Evolutionary conservation across 2,113 vertebrate genomes (phyloP).

Genomic region (Oncorhynchus mykiss): DNA sequence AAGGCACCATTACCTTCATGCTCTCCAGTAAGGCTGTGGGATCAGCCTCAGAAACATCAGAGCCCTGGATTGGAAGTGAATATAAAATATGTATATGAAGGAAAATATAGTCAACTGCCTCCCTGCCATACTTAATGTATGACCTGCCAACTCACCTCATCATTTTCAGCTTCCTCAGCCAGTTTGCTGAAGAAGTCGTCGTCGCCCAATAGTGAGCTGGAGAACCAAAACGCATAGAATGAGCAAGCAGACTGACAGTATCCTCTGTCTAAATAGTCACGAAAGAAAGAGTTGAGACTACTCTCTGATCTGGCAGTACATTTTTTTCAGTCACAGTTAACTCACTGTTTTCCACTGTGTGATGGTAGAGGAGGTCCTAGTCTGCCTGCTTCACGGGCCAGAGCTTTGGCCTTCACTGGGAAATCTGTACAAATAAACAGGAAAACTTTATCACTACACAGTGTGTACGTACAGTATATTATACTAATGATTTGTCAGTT

Average conservation of each 20-base stretch:
- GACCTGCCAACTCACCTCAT: constrained; percentile 37
- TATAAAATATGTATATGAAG: background rate
- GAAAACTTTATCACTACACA: background rate
- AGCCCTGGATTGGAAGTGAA: constrained; percentile 31
- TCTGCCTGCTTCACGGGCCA: background rate
- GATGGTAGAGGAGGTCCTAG: constrained; percentile 11
- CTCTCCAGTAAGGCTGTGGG: constrained; percentile 71
- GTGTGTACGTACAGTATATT: background rate
- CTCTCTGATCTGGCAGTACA: background rate
- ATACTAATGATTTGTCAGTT: background rate
- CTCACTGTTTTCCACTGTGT: constrained; percentile 56
- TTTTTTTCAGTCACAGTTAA: constrained; percentile 7
- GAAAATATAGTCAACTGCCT: background rate
- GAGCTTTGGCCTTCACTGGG: constrained; percentile 43
- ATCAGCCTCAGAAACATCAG: constrained; percentile 67
- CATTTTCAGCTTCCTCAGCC: constrained; percentile 66
- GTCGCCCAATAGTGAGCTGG: constrained; percentile 71
- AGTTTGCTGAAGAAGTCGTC: constrained; percentile 72
- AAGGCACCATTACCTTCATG: constrained; percentile 69
- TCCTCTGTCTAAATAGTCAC: background rate
- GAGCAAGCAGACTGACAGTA: background rate
- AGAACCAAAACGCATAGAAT: background rate
- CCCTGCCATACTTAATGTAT: background rate
- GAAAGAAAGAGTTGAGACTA: background rate
- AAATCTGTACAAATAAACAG: constrained; percentile 46